A percentile compares a stretch with the other conserved stretches of the same genome.
These are phyloP conservation scores for Leistus spinibarbis DNA, from an alignment of 2,888 invertebrate species.

Conservation along the genomic window DNA sequence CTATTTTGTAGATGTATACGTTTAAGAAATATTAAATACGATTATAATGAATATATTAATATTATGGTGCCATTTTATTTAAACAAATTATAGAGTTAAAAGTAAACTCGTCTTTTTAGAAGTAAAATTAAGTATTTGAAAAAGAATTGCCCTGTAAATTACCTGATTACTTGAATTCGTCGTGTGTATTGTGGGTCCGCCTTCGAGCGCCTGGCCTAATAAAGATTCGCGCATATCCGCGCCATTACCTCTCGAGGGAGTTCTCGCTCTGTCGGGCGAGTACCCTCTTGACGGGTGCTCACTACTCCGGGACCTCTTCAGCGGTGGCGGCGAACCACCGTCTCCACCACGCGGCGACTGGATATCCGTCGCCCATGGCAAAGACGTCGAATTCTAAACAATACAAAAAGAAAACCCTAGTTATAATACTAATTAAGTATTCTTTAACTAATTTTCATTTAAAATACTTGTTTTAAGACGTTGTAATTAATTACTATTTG, in stretches of 20 bases:
- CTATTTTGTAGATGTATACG: too few relatives aligned
- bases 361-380: slow-evolving; percentile 67
- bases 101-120: too few relatives aligned
- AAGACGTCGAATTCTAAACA: slow-evolving; percentile 63
- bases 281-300: slow-evolving; percentile 59
- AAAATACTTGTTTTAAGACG: too few relatives aligned
- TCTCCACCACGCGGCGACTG: slow-evolving; percentile 58
- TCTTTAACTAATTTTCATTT: too few relatives aligned
- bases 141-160: too few relatives aligned
- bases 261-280: slow-evolving; percentile 59
- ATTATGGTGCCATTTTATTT: too few relatives aligned
- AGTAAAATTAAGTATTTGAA: too few relatives aligned
- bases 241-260: slow-evolving; percentile 68
- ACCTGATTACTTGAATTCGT: slow-evolving; percentile 56
- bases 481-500: too few relatives aligned
- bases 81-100: too few relatives aligned
- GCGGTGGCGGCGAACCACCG: slow-evolving; percentile 67
- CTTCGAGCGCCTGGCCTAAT: slow-evolving; percentile 78
- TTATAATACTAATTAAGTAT: too few relatives aligned
- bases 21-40: too few relatives aligned
- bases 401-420: not conserved
- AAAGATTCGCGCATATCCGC: slow-evolving; percentile 74
- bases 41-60: too few relatives aligned
- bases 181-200: slow-evolving; percentile 70
- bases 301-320: slow-evolving; percentile 73